Evolutionary conservation across 2,888 invertebrate species (phyloP), one percentile per base, ranked within the genome.

Genomic region (Apotomis turbidana): DNA sequence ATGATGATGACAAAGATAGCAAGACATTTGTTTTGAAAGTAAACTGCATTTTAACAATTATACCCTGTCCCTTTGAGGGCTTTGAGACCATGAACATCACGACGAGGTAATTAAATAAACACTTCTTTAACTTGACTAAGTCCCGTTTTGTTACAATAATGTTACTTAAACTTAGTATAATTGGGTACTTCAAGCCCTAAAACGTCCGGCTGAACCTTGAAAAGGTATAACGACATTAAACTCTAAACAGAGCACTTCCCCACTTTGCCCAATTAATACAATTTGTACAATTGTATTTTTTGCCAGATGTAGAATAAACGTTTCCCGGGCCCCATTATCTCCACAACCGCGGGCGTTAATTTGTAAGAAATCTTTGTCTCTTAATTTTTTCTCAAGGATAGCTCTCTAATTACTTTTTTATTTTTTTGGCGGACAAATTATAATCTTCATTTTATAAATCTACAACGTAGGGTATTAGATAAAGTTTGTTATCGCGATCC

Each of bases 331-430:
- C 60, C 72, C 60, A 63, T 68, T 49, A 62, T 67, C 71, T 62
- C 46, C 12, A 38, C 62, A 68, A 49, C 72, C 68, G 63, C 68
- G 51, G 63, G 72, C 72, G 72, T 63, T 72, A 68, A 72, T 68
- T 72, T 68, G 13, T 63, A 72, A 68, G 68, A 68, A 72, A 72
- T 72, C 72, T 68, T 72, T 72, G 72, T 72, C 68, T 63, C 58
- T 52, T 63, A 68, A 68, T 72, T 72, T 67, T 71, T 72, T 71
- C 66, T 72, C 54, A 58, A 54, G 63, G 72, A 54, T 62, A 68
- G 13, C 71, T 59, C 61, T 51, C 57, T 72, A 68, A 72, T 72
- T 72, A 68, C 72, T 72, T 72, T 71, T 57, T 67, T n/a, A n/a
- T 12, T 62, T 68, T 66, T 68, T 52, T 27, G n/a, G 5, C 12